phyloP scores from a whole-genome alignment of 2,888 invertebrate species.

The Nemoura dubitans region DNA sequence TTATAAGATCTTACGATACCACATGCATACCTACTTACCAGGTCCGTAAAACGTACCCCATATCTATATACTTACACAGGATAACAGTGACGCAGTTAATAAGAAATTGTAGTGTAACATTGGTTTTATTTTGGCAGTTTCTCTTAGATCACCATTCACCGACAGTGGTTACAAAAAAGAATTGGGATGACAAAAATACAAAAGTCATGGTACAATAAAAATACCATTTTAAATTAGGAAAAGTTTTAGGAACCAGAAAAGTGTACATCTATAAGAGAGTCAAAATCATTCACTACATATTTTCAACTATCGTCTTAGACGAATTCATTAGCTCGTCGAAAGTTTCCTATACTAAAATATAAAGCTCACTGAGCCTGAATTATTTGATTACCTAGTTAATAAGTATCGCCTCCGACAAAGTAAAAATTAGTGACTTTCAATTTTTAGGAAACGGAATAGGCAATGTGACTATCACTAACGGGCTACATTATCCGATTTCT shows the following conservation, averaged over 20 bases:
- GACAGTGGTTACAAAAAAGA: constrained; percentile 16
- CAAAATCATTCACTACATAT: not conserved
- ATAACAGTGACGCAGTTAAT: too few species aligned
- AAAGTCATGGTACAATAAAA: not conserved
- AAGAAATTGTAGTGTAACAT: not conserved
- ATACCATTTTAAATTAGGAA: not conserved
- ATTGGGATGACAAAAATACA: not conserved
- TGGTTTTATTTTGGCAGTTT: not conserved
- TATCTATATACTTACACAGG: too few species aligned
- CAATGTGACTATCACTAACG: not conserved
- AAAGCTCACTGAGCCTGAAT: not conserved
- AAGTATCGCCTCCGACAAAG: not conserved
- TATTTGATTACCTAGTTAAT: not conserved
- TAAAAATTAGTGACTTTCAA: not conserved
- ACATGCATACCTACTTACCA: too few species aligned
- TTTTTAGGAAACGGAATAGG: not conserved
- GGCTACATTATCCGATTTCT: not conserved
- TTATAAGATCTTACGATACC: too few species aligned
- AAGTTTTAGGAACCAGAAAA: not conserved
- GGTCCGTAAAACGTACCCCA: too few species aligned
- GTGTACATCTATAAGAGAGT: not conserved
- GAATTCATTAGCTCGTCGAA: not conserved
- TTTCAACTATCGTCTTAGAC: not conserved
- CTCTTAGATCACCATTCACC: not conserved
- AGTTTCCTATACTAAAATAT: not conserved